These are phyloP conservation scores for Dasyurus viverrinus DNA, from an alignment of 2,113 vertebrate genomes.

Conservation along the genomic window DNA sequence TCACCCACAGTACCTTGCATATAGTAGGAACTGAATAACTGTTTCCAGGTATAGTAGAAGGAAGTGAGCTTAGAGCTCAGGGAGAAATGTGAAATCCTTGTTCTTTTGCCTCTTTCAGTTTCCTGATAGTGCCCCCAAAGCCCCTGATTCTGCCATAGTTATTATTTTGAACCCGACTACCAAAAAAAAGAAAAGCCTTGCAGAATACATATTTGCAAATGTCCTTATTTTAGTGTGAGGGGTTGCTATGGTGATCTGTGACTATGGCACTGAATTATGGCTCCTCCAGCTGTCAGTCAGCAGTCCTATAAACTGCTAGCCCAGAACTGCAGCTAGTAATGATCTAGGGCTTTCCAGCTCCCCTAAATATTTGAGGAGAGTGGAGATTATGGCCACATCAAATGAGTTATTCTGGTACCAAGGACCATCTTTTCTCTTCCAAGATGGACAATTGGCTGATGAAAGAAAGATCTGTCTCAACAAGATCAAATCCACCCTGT, in stretches of 20 bases:
- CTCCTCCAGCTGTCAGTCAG: constrained; percentile 31
- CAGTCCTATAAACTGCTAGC: constrained; percentile 37
- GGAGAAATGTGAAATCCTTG: accelerated
- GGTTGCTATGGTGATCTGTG: constrained; percentile 81
- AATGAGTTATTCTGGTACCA: neutral
- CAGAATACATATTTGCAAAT: constrained; percentile 54
- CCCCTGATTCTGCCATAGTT: constrained; percentile 36
- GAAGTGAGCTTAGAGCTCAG: neutral
- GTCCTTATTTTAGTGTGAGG: constrained; percentile 42
- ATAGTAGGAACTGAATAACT: neutral
- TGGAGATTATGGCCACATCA: neutral
- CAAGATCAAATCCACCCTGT: constrained; percentile 49
- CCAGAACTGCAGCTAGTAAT: neutral
- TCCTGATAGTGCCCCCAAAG: neutral
- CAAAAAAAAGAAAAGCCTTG: constrained; percentile 28
- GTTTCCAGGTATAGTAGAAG: neutral
- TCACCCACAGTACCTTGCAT: neutral
- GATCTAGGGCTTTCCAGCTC: constrained; percentile 8
- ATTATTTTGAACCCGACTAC: constrained; percentile 36
- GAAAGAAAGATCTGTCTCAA: constrained; percentile 55
- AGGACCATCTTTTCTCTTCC: neutral
- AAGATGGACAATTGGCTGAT: constrained; percentile 38
- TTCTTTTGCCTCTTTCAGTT: neutral
- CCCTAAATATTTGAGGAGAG: neutral
- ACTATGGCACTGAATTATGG: constrained; percentile 46